These are phyloP conservation scores for Acleris laterana DNA, from an alignment of 2,888 invertebrate genomes.

Conservation along the genomic window DNA sequence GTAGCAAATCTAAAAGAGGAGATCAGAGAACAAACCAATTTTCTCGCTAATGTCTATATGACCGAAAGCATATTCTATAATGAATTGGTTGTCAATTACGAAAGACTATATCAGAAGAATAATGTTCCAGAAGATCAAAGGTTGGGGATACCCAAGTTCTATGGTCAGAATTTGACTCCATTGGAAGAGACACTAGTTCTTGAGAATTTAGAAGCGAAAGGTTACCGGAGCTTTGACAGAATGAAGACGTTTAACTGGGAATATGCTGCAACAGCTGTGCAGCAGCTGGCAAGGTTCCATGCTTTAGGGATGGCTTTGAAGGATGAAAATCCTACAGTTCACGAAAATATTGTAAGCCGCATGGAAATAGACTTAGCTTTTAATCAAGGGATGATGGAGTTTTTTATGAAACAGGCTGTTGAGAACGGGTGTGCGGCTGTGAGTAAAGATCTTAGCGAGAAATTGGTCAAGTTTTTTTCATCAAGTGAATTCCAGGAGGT, in stretches of 20 bases:
- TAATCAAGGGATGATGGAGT: not conserved
- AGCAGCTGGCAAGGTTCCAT: conserved; percentile 39
- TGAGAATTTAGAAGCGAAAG: conserved; percentile 34
- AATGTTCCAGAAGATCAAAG: conserved; percentile 34
- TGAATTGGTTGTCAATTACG: conserved; percentile 14
- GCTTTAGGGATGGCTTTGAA: conserved; percentile 33
- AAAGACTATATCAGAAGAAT: conserved; percentile 36
- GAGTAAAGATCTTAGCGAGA: conserved; percentile 2
- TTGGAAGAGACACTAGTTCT: conserved; percentile 35
- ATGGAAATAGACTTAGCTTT: not conserved
- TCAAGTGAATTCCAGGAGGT: not conserved
- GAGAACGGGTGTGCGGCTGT: not conserved
- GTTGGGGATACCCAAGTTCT: conserved; percentile 30
- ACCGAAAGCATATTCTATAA: conserved; percentile 23
- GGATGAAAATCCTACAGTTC: conserved; percentile 31
- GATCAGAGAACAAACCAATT: not conserved
- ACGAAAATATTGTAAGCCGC: not conserved
- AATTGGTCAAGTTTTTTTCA: conserved; percentile 13
- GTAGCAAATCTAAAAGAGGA: conserved; percentile 14
- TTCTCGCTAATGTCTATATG: conserved; percentile 8
- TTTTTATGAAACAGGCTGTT: not conserved
- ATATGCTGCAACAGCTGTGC: conserved; percentile 28
- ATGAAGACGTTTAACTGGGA: conserved; percentile 36
- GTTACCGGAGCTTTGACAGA: conserved; percentile 33
- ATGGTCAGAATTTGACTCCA: conserved; percentile 11